Evolutionary conservation across 2,888 invertebrate species (phyloP), one percentile per base, ranked within the genome.

Genomic region (Chloroclysta siterata): DNA sequence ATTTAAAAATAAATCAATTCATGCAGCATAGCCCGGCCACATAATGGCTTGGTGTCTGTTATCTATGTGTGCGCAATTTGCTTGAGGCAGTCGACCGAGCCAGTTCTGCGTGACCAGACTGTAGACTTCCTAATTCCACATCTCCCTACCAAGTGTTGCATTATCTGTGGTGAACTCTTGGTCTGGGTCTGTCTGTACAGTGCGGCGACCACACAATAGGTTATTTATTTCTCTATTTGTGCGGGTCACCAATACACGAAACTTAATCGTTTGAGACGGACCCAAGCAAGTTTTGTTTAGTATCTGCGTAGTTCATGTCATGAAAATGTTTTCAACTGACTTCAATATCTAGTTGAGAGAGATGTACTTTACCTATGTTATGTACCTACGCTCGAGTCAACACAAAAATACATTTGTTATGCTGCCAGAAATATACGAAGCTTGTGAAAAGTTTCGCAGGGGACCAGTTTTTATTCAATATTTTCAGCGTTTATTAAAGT

Each of bases 91-190:
- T 53, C 59, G 46, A 58, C 36, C 47, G 44, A 41, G 15, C 28
- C 11, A 46, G 46, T 15, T 48, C 28, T 11, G 60, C 60, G 53
- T 60, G 53, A 54, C 60, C 39, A 17, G 53, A 42, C 41, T 60
- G 2, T 17, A 46, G 46, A 46, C 46, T 17, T 46, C 46, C 46
- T 17, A 46, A 46, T 44, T 44, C 44, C 44, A 44, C 44, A 17
- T 8, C 0, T 17, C 11, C 17, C 10, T 11, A 46, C 17, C 2
- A 46, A 46, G 11, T 39, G 11, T 8, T 14, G 2, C 14, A 44
- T 44, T 15, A 8, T 44, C 44, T 15, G 14, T 44, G 15, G 44
- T 44, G 7, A 14, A 44, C 15, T 44, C 44, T 44, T 39, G 10
- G 36, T 11, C 11, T 39, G 22, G 22, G 22, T 22, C 22, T 22